These are phyloP conservation scores for Drosophila recens DNA, from an alignment of 2,888 invertebrate genomes.

Conservation along the genomic window DNA sequence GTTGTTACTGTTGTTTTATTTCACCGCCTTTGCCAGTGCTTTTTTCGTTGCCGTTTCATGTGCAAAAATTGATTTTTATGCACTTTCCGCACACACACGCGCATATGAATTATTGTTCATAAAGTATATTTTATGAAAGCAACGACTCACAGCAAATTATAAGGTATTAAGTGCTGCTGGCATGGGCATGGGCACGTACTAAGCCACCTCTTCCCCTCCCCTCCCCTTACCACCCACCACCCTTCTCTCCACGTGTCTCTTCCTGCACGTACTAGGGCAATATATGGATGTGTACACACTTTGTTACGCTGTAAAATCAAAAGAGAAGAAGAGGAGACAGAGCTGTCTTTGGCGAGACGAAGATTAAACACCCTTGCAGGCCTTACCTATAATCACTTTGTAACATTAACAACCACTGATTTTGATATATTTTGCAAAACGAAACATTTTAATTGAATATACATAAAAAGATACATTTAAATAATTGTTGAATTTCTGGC, in stretches of 20 bases:
- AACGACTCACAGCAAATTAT: conserved; percentile 78
- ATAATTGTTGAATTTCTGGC: too few species aligned
- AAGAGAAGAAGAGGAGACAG: not conserved
- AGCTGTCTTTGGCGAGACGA: conserved; percentile 3
- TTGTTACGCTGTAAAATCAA: conserved; percentile 33
- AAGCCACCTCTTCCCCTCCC: not conserved
- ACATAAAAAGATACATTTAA: too few species aligned
- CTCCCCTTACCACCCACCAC: not conserved
- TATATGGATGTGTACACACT: conserved; percentile 34
- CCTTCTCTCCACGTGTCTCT: conserved; percentile 9
- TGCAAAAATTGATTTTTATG: conserved; percentile 79
- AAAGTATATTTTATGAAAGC: conserved; percentile 80
- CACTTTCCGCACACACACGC: conserved; percentile 65
- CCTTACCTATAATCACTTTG: too few species aligned
- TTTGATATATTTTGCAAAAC: not conserved
- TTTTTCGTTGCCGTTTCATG: conserved; percentile 61
- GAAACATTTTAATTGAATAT: too few species aligned
- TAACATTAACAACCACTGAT: not conserved
- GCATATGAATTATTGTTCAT: conserved; percentile 78
- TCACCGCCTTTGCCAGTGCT: conserved; percentile 67
- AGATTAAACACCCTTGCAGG: conserved; percentile 20
- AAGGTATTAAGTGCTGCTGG: conserved; percentile 77
- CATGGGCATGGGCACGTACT: conserved; percentile 56
- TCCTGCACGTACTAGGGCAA: conserved; percentile 4
- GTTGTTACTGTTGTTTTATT: conserved; percentile 69